A percentile compares a stretch with the other conserved stretches of the same genome.
phyloP scores from a whole-genome alignment of 2,113 vertebrate genomes.

The Syngnathus typhle region DNA sequence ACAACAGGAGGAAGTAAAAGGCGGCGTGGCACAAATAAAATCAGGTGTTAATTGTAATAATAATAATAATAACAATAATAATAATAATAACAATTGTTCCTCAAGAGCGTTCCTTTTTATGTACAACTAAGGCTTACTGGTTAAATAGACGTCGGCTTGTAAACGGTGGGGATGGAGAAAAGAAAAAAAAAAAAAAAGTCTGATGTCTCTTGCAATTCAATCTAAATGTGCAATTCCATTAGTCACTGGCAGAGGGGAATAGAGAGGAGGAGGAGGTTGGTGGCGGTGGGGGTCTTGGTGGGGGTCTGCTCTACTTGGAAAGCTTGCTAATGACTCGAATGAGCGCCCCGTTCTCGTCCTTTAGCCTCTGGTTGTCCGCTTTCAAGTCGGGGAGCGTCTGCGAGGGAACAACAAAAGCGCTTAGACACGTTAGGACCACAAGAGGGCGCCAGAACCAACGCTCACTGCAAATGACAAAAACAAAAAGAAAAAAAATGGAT shows the following conservation, averaged over 20 bases:
- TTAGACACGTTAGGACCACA: conserved; percentile 35
- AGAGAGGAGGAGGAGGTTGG: conserved; percentile 4
- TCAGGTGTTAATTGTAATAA: conserved; percentile 78
- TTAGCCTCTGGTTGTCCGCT: conserved; percentile 99
- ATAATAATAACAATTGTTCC: conserved; percentile 81
- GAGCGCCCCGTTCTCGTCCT: conserved; percentile 91
- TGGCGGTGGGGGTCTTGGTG: conserved; percentile 33
- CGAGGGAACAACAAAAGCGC: conserved; percentile 40
- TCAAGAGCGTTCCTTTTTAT: conserved; percentile 80
- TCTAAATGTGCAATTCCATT: conserved; percentile 84
- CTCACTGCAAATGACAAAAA: not conserved
- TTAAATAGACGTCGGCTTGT: conserved; percentile 93
- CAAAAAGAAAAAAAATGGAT: not conserved
- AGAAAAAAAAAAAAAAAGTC: conserved; percentile 37
- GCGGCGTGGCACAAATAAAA: conserved; percentile 86
- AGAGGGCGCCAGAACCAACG: not conserved
- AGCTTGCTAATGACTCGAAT: conserved; percentile 71
- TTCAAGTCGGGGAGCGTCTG: conserved; percentile 99
- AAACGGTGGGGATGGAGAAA: conserved; percentile 76
- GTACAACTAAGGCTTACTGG: conserved; percentile 99
- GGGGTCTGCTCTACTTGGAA: conserved; percentile 59
- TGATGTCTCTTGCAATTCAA: conserved; percentile 76
- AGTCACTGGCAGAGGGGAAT: conserved; percentile 72
- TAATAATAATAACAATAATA: conserved; percentile 72
- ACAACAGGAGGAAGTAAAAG: conserved; percentile 65